These are phyloP conservation scores for Coendou prehensilis DNA, from an alignment of 2,797 vertebrate species.

Conservation along the genomic window DNA sequence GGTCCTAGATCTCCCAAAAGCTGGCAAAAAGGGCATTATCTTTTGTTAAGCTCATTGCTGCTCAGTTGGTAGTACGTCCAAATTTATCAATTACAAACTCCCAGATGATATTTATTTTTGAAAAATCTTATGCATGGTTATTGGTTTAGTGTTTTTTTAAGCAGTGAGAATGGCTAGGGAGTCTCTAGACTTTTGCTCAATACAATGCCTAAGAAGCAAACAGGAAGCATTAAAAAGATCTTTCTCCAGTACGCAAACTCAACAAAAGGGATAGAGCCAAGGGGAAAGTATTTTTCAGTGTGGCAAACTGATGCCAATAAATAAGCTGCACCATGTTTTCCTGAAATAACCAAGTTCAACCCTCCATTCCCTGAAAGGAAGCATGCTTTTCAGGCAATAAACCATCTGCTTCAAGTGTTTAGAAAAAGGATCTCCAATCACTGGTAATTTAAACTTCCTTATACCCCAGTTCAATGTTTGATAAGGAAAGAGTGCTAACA, in stretches of 20 bases:
- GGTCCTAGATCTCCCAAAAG: neutral
- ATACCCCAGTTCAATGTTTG: slow-evolving; percentile 86
- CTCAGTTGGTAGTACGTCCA: neutral
- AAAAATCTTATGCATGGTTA: neutral
- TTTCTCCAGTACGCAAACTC: neutral
- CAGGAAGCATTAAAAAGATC: neutral
- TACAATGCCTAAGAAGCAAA: neutral
- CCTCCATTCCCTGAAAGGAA: slow-evolving; percentile 73
- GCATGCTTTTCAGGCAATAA: slow-evolving; percentile 81
- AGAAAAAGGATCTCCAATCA: slow-evolving; percentile 87
- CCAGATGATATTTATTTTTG: neutral
- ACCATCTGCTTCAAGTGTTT: slow-evolving; percentile 88
- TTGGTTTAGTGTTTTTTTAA: neutral
- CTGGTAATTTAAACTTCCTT: slow-evolving; percentile 89
- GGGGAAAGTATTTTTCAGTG: neutral
- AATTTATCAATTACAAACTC: neutral
- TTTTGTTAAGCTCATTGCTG: neutral
- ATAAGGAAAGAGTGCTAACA: slow-evolving; percentile 87
- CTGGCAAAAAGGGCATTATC: neutral
- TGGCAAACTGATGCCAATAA: slow-evolving; percentile 2
- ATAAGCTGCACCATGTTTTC: neutral
- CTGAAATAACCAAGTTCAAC: slow-evolving; percentile 63
- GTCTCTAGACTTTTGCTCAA: neutral
- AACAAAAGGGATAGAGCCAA: neutral
- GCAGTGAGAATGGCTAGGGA: neutral